Evolutionary conservation across 2,113 vertebrate species (phyloP).

Genomic region (Aegypius monachus): DNA sequence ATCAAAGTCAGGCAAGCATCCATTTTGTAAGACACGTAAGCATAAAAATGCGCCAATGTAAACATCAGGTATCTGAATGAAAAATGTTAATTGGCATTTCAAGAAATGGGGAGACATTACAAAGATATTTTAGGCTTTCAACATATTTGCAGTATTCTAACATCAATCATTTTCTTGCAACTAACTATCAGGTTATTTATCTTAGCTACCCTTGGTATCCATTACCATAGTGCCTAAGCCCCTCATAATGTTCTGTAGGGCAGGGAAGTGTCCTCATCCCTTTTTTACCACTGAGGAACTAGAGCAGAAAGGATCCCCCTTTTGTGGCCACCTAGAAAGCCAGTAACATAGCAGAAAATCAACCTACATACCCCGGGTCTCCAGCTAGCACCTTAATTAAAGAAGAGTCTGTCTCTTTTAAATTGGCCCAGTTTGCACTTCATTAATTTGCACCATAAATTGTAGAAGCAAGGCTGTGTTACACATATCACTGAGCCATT

Average conservation of each 20-base stretch:
- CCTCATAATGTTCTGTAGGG: not conserved
- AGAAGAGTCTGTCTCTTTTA: not conserved
- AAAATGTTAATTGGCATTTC: slow-evolving; percentile 69
- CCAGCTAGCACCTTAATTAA: not conserved
- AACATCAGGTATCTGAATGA: slow-evolving; percentile 66
- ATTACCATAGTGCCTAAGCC: slow-evolving; percentile 38
- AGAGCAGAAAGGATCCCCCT: not conserved
- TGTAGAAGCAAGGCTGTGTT: not conserved
- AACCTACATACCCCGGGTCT: not conserved
- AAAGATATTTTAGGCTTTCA: slow-evolving; percentile 67
- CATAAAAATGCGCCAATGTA: slow-evolving; percentile 49
- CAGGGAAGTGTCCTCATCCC: not conserved
- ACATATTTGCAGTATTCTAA: slow-evolving; percentile 59
- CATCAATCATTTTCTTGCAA: slow-evolving; percentile 63
- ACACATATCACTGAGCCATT: not conserved
- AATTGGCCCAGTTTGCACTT: not conserved
- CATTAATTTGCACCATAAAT: not conserved
- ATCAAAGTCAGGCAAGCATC: slow-evolving; percentile 43
- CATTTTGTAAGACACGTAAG: slow-evolving; percentile 42
- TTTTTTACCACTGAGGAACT: not conserved
- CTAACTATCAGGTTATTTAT: slow-evolving; percentile 58
- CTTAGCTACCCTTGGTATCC: slow-evolving; percentile 34
- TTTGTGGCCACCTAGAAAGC: not conserved
- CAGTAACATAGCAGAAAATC: not conserved
- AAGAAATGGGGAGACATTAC: slow-evolving; percentile 57